Percentiles rank a stretch among this genome's conserved stretches.
phyloP scores from a whole-genome alignment of 1,140 invertebrate species.

The Dinoponera quadriceps region DNA sequence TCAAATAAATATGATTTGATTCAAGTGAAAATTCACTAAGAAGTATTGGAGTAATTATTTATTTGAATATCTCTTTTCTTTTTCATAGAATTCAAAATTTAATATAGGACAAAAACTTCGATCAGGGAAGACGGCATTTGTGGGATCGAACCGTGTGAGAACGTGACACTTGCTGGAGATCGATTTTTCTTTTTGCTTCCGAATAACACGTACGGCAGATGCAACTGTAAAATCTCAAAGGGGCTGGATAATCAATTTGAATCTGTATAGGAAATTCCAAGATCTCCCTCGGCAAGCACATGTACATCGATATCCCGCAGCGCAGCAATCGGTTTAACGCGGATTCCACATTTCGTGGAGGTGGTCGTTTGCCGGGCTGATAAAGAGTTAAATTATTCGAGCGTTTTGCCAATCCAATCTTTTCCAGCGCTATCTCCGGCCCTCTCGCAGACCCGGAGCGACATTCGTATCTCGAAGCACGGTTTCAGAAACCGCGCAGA shows the following conservation, averaged over 20 bases:
- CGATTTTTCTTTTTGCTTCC: neutral
- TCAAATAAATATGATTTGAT: too few species aligned
- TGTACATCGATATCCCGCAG: neutral
- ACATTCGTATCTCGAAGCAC: conserved; percentile 12
- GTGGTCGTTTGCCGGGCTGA: neutral
- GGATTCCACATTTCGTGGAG: neutral
- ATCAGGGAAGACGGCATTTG: too few species aligned
- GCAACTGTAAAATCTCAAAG: neutral
- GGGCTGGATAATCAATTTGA: neutral
- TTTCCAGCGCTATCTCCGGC: neutral
- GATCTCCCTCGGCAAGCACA: neutral
- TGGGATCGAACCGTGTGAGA: neutral
- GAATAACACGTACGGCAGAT: neutral
- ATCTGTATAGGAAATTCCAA: neutral
- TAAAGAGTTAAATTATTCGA: conserved; percentile 68
- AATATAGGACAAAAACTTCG: too few species aligned
- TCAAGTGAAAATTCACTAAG: too few species aligned
- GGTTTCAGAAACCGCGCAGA: conserved; percentile 14
- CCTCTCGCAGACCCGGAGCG: neutral
- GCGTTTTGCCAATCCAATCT: conserved; percentile 65
- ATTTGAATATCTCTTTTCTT: too few species aligned
- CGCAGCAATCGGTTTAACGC: conserved; percentile 50
- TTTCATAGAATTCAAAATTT: too few species aligned
- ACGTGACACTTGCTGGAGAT: neutral
- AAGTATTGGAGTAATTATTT: too few species aligned